A percentile compares a stretch with the other conserved stretches of the same genome.
Evolutionary conservation across 2,797 vertebrate species (phyloP).

Genomic region (Acipenser ruthenus): DNA sequence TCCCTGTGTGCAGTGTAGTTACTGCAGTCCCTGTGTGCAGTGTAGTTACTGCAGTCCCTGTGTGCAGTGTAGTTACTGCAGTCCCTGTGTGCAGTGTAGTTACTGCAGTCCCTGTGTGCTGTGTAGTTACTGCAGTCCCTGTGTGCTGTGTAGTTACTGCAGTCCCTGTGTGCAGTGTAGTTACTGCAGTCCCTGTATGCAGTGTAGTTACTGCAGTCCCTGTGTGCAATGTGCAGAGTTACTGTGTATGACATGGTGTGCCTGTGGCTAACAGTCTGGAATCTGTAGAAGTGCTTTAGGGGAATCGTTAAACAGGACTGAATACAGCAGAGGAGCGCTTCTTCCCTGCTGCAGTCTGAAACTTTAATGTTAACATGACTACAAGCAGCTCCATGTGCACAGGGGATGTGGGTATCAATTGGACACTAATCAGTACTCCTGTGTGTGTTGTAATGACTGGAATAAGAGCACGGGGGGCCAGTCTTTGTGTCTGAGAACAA

Average conservation of each 20-base stretch:
- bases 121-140: too few species aligned
- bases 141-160: too few species aligned
- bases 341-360: constrained; percentile 49
- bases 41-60: too few species aligned
- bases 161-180: too few species aligned
- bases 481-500: constrained; percentile 21
- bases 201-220: too few species aligned
- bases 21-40: too few species aligned
- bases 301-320: constrained; percentile 31
- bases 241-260: constrained; percentile 57
- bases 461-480: background rate
- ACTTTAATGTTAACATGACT: constrained; percentile 63
- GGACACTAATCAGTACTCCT: constrained; percentile 28
- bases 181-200: too few species aligned
- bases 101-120: too few species aligned
- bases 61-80: constrained; percentile 11
- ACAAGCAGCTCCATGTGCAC: constrained; percentile 37
- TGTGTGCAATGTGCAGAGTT: too few species aligned
- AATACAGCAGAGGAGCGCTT: constrained; percentile 24
- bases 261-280: constrained; percentile 58
- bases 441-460: constrained; percentile 20
- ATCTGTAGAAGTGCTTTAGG: constrained; percentile 40
- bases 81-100: too few species aligned
- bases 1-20: too few species aligned
- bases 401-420: constrained; percentile 30